Evolutionary conservation across 2,888 invertebrate genomes (phyloP).

Genomic region (Stenotaenia linearis): DNA sequence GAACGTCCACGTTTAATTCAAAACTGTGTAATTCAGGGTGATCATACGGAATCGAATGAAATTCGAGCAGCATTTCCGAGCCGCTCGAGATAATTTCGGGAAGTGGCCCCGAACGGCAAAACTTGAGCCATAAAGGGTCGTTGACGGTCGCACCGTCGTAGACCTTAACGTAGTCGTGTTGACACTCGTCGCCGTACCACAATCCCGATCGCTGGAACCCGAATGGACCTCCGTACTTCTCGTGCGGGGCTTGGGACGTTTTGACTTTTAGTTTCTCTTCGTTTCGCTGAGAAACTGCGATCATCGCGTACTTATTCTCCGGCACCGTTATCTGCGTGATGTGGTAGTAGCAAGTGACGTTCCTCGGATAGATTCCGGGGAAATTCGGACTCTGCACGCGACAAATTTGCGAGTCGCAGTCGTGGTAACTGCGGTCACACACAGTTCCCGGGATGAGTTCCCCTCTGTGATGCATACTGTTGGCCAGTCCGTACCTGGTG

Average conservation of each 20-base stretch:
- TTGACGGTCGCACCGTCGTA: slow-evolving; percentile 70
- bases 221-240: slow-evolving; percentile 34
- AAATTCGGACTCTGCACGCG: slow-evolving; percentile 83
- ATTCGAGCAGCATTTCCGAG: slow-evolving; percentile 70
- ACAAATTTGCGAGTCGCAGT: slow-evolving; percentile 64
- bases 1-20: slow-evolving; percentile 73
- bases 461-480: slow-evolving; percentile 68
- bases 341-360: slow-evolving; percentile 83
- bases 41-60: slow-evolving; percentile 73
- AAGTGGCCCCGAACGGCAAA: slow-evolving; percentile 75
- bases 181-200: slow-evolving; percentile 34
- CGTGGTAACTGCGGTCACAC: slow-evolving; percentile 72
- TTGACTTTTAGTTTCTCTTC: slow-evolving; percentile 70
- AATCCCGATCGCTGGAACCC: slow-evolving; percentile 32
- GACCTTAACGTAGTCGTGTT: slow-evolving; percentile 71
- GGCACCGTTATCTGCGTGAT: slow-evolving; percentile 77
- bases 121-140: slow-evolving; percentile 66
- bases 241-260: slow-evolving; percentile 35
- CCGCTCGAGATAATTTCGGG: slow-evolving; percentile 73
- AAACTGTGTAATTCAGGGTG: slow-evolving; percentile 76
- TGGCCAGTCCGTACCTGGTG: slow-evolving; percentile 69
- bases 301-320: slow-evolving; percentile 68
- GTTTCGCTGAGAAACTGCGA: slow-evolving; percentile 68
- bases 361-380: slow-evolving; percentile 81
- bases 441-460: slow-evolving; percentile 68